Base-by-base conservation (phyloP, 2,888 invertebrate species). In the Drosophila anomalata region DNA sequence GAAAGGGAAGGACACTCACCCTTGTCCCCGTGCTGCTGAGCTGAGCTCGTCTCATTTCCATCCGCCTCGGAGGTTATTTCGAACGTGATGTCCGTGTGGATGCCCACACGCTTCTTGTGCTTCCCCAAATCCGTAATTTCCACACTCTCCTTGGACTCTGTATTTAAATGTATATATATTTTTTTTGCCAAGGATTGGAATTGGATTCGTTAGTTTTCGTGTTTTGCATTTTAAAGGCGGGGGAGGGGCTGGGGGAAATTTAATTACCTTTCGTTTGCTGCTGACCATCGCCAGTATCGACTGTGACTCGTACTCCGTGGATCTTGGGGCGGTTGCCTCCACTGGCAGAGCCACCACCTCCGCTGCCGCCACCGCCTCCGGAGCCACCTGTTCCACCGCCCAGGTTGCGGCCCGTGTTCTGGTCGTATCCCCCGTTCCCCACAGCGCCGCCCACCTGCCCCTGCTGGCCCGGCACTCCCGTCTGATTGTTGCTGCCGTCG, bases 71-170 rank as follows among this genome's bases (percentile, higher is more conserved):
- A 90, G 22, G 90, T 90, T 61, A 92, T 90, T 71, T 92, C 92
- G 67, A 92, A 92, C 66, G 92, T 92, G 62, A 92, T 91, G 73
- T 92, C 92, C 9, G 92, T 92, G 67, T 91, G 91, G 69, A 92
- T 91, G 55, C 92, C 92, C 68, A 92, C 90, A 52, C 89, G 90
- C 77, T 91, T 92, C 79, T 89, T 91, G 62, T 89, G 90, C 58
- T 90, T 91, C 51, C 90, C 89, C 70, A 81, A 80, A 55, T 91
- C 92, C 42, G 90, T 89, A 63, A 91, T 90, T 88, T 91, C 91
- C 6, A 91, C 91, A 76, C 92, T 92, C 77, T 91, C 92, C 52
- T 91, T 91, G 33, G 91, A 89, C 70, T 91, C 91, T 92, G 33
- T 56, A 41, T 56, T 52, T 73, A n/a, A n/a, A 20, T 42, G 20